phyloP scores from a whole-genome alignment of 1,140 invertebrate genomes.

The Drosophila santomea region DNA sequence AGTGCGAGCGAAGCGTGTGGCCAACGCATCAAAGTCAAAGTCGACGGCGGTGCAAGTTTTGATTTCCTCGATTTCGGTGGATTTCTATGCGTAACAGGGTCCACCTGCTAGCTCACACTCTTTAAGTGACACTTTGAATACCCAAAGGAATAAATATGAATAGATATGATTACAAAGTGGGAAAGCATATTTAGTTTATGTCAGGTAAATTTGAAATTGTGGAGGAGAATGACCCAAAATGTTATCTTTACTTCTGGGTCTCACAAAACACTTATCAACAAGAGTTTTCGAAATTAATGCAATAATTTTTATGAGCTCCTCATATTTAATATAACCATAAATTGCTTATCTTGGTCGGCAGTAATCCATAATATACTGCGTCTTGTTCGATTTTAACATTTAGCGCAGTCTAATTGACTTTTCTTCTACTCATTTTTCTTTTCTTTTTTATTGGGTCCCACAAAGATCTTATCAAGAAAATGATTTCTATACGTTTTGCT shows the following conservation, averaged over 20 bases:
- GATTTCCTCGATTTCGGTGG: conserved; percentile 40
- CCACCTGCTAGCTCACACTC: conserved; percentile 7
- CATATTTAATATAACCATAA: conserved; percentile 5
- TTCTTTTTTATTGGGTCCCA: not conserved
- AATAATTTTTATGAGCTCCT: conserved; percentile 16
- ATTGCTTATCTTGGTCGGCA: not conserved
- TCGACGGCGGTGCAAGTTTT: conserved; percentile 56
- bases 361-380: conserved; percentile 8
- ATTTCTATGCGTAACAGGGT: conserved; percentile 15
- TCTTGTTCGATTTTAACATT: conserved; percentile 12
- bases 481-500: conserved; percentile 26
- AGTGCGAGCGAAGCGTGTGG: conserved; percentile 49
- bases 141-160: too few relatives aligned
- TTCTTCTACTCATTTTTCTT: conserved; percentile 11
- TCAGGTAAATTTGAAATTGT: too few relatives aligned
- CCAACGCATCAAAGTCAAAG: conserved; percentile 77
- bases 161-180: too few relatives aligned
- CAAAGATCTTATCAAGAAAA: not conserved
- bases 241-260: not conserved
- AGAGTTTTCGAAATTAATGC: conserved; percentile 5
- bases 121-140: too few relatives aligned
- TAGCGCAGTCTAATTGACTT: conserved; percentile 1
- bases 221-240: too few relatives aligned
- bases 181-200: too few relatives aligned
- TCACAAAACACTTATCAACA: not conserved